These are phyloP conservation scores for Ictalurus furcatus DNA, from an alignment of 2,113 vertebrate genomes.

Conservation along the genomic window DNA sequence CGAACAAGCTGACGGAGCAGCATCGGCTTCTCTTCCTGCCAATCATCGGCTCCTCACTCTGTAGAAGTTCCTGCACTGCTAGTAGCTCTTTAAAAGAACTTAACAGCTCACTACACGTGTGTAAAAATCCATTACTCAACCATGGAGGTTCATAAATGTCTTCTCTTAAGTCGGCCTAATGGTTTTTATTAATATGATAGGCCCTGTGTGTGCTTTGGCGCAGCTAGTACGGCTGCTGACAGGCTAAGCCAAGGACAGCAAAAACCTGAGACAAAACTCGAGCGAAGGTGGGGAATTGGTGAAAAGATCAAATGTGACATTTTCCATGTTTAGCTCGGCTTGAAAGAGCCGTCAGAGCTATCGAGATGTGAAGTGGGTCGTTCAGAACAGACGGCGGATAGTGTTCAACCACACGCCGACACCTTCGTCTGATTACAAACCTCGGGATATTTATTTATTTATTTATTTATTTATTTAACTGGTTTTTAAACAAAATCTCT, in stretches of 20 bases:
- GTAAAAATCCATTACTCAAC: slow-evolving; percentile 40
- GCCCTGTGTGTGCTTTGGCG: slow-evolving; percentile 42
- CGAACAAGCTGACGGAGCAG: neutral
- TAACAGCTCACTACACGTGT: slow-evolving; percentile 43
- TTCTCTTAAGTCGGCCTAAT: slow-evolving; percentile 34
- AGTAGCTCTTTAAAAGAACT: slow-evolving; percentile 40
- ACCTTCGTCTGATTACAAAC: neutral
- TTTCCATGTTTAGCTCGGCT: slow-evolving; percentile 33
- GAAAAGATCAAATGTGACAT: slow-evolving; percentile 29
- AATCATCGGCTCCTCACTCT: neutral
- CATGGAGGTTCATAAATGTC: slow-evolving; percentile 44
- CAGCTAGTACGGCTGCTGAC: slow-evolving; percentile 15
- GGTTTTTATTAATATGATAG: slow-evolving; percentile 51
- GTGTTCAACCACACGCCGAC: neutral
- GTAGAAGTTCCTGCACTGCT: neutral
- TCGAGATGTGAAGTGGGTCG: neutral
- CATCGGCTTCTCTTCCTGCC: neutral
- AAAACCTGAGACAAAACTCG: neutral
- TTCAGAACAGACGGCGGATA: neutral
- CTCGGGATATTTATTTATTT: neutral
- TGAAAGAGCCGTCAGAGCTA: slow-evolving; percentile 2
- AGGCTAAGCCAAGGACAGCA: slow-evolving; percentile 30
- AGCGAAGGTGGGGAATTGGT: slow-evolving; percentile 21
- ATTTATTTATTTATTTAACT: neutral
- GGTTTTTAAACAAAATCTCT: neutral